A percentile compares a stretch with the other conserved stretches of the same genome.
Evolutionary conservation across 2,888 invertebrate genomes (phyloP).

Genomic region (Notodonta ziczac): DNA sequence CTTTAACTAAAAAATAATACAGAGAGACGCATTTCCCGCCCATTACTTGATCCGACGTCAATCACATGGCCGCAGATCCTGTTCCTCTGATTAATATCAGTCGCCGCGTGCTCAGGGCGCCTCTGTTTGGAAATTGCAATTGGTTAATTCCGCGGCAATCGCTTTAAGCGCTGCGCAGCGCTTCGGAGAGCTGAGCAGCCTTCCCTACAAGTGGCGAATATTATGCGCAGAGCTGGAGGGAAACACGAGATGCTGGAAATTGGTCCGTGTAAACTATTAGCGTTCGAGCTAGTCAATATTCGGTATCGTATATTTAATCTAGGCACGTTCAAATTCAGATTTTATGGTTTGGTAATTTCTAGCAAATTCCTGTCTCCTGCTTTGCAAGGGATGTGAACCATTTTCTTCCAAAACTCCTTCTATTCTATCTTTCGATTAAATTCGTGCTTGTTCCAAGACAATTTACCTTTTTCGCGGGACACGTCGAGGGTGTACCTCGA

Average conservation of each 20-base stretch:
- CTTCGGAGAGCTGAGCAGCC: background rate
- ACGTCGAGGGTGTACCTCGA: too few species aligned
- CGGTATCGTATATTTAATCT: background rate
- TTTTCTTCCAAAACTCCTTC: too few species aligned
- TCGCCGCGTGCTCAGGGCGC: constrained; percentile 26
- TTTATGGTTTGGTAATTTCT: background rate
- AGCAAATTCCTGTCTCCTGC: background rate
- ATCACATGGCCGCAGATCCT: constrained; percentile 34
- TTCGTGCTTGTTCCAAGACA: too few species aligned
- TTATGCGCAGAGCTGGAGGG: background rate
- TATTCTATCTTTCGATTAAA: too few species aligned
- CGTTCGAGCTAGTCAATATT: background rate
- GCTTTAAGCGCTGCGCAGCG: constrained; percentile 24
- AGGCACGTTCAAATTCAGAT: background rate
- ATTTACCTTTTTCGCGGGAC: too few species aligned
- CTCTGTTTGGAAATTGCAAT: constrained; percentile 37
- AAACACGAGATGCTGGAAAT: constrained; percentile 2
- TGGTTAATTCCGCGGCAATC: constrained; percentile 31
- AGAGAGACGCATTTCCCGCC: constrained; percentile 5
- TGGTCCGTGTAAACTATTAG: constrained; percentile 7
- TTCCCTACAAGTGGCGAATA: background rate
- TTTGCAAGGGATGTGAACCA: too few species aligned
- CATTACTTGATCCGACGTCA: constrained; percentile 24
- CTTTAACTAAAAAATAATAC: background rate
- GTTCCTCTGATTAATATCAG: constrained; percentile 45